Percentiles rank a stretch among this genome's conserved stretches.
Conservation (phyloP, 1,140 invertebrate species). For the Notospermus geniculatus region DNA sequence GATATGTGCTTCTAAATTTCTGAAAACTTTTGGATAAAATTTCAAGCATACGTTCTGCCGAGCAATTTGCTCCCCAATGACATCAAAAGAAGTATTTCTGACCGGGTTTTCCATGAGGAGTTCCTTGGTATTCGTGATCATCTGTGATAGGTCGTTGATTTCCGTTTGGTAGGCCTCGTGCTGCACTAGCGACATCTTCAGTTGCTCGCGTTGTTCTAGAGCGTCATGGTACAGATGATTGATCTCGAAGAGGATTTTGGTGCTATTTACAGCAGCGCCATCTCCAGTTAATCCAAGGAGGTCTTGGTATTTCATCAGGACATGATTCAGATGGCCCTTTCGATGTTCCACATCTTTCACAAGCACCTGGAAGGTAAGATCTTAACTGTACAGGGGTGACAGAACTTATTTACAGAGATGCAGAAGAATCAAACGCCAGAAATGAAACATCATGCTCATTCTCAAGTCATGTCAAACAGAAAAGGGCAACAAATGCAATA, state of each 20-base stretch:
- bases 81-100: conserved; percentile 76
- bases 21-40: conserved; percentile 11
- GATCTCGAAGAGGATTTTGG: conserved; percentile 34
- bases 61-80: conserved; percentile 76
- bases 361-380: conserved; percentile 35
- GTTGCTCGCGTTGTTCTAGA: conserved; percentile 27
- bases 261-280: conserved; percentile 21
- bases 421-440: too few relatives aligned
- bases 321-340: conserved; percentile 32
- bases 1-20: conserved; percentile 13
- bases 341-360: conserved; percentile 41
- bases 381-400: too few relatives aligned
- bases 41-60: conserved; percentile 85
- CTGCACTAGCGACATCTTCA: conserved; percentile 79
- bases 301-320: conserved; percentile 32
- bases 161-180: conserved; percentile 44
- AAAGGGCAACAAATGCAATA: too few relatives aligned
- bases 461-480: too few relatives aligned
- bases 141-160: conserved; percentile 53
- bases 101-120: conserved; percentile 74
- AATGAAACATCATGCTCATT: too few relatives aligned
- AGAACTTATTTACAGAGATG: too few relatives aligned
- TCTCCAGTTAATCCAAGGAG: conserved; percentile 24
- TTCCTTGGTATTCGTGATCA: conserved; percentile 86
- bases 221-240: conserved; percentile 37